These are phyloP conservation scores for Gobiocypris rarus DNA, from an alignment of 2,113 vertebrate genomes.

Conservation along the genomic window DNA sequence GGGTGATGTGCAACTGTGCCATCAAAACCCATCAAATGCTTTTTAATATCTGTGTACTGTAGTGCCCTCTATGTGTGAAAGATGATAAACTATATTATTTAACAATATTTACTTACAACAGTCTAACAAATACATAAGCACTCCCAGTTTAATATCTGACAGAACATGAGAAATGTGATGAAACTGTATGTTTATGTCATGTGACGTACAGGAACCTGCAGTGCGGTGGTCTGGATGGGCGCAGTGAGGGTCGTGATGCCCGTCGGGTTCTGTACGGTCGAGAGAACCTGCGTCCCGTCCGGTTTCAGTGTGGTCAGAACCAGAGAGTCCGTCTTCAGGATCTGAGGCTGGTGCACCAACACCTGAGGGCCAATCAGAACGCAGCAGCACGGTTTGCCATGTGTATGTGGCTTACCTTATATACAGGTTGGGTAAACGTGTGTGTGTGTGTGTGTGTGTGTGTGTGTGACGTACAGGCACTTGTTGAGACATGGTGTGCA, in stretches of 20 bases:
- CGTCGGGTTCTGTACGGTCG: conserved; percentile 88
- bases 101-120: no score
- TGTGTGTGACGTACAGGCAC: conserved; percentile 72
- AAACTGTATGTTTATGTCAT: not conserved
- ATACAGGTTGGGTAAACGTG: no score
- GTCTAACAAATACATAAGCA: no score
- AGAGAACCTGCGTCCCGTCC: conserved; percentile 90
- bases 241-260: conserved; percentile 86
- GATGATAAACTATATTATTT: no score
- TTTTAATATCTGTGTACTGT: no score
- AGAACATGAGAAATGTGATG: no score
- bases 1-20: no score
- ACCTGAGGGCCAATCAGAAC: conserved; percentile 75
- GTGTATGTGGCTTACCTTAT: no score
- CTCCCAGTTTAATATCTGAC: no score
- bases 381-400: not conserved
- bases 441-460: no score
- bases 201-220: conserved; percentile 83
- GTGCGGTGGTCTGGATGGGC: conserved; percentile 89
- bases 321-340: conserved; percentile 95
- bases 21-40: no score
- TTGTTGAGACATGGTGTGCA: conserved; percentile 90
- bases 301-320: conserved; percentile 93
- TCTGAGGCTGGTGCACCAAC: conserved; percentile 95
- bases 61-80: no score